Evolutionary conservation across 2,113 vertebrate species (phyloP).

Genomic region (Rhodinocichla rosea): DNA sequence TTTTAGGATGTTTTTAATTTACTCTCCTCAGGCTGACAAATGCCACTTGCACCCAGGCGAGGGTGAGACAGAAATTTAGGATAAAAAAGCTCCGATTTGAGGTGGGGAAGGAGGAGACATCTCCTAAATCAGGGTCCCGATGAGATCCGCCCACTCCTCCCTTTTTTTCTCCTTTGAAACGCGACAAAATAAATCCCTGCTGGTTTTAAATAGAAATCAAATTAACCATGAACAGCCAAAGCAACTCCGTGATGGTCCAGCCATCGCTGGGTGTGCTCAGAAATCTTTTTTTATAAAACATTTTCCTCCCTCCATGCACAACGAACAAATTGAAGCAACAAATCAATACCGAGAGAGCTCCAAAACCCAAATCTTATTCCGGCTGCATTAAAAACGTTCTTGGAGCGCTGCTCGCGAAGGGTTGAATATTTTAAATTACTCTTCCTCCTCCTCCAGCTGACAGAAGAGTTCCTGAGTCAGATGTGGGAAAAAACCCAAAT

Average conservation of each 20-base stretch:
- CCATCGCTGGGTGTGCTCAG: neutral
- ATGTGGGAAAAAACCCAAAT: neutral
- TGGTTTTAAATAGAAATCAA: neutral
- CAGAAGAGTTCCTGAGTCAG: neutral
- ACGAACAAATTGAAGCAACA: neutral
- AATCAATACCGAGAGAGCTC: conserved; percentile 1
- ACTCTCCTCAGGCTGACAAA: neutral
- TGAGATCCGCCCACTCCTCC: neutral
- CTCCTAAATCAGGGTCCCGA: neutral
- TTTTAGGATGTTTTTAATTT: neutral
- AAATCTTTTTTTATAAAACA: neutral
- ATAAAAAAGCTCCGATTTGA: neutral
- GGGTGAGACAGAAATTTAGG: neutral
- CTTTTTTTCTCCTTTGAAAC: neutral
- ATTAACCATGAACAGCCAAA: neutral
- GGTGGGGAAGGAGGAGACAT: neutral
- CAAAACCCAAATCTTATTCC: neutral
- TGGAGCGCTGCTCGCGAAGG: neutral
- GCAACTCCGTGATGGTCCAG: neutral
- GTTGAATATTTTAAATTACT: neutral
- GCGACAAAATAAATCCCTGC: neutral
- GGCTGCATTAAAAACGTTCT: neutral
- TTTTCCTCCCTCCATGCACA: neutral
- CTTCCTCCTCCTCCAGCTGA: neutral
- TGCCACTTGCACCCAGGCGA: neutral